Evolutionary conservation across 2,888 invertebrate species (phyloP), one percentile per base, ranked within the genome.

Genomic region (Epistrophe grossulariae): DNA sequence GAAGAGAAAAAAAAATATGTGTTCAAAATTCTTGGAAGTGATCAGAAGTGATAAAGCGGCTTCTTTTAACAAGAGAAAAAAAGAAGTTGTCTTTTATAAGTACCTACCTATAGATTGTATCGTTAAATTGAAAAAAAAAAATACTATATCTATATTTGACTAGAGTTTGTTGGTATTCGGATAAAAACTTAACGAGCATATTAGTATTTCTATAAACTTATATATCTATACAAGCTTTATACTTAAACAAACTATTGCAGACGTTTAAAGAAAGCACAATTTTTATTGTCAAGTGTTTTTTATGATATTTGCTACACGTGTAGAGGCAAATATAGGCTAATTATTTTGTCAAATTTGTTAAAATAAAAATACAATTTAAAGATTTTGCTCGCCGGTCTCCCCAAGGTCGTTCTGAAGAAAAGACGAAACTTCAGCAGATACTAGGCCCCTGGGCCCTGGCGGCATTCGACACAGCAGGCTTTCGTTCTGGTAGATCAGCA

Each of bases 31-130:
- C 50, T 68, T 50, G 15, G 50, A 50, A 50, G 50, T 68, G 50
- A 68, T 50, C 50, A 28, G 31, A 38, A 68, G 13, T 15, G 68
- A 35, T 68, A 35, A 19, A 35, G 68, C 68, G 68, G 68, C 50
- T 68, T 68, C 50, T 68, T 68, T 68, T 35, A 62, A 62, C 62
- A 60, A 68, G 0, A 68, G 1, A 35, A 50, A 68, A 50, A 50
- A 38, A 68, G 43, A 62, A 62, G 62, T 60, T 43, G 38, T 62
- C 19, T 43, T 24, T 43, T 62, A 24, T 43, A 11, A 62, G 62
- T 62, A 24, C 62, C 24, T 43, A 15, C 43, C 24, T 59, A 17
- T 35, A 59, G 62, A 62, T 62, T 40, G 24, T 62, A 62, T 62
- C n/a, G 15, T 38, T 62, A 19, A 60, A 62, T 60, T 19, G 60